Conservation (phyloP, 2,113 vertebrate species). For the Notechis scutatus region DNA sequence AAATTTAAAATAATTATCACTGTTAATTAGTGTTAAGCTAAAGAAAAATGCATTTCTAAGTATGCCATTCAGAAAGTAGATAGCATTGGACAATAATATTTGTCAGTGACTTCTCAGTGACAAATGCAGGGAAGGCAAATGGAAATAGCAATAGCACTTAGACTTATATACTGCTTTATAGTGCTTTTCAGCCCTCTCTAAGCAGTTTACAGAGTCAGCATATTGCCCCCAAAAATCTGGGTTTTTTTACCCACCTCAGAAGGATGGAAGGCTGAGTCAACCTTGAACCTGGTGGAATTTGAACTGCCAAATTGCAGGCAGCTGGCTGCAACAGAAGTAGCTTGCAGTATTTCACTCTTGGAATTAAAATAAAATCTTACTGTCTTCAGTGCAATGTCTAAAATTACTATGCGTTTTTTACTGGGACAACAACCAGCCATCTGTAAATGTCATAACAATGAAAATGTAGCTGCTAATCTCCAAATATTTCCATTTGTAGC, state of each 20-base stretch:
- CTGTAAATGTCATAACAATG: background rate
- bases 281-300: too few species aligned
- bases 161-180: too few species aligned
- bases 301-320: too few species aligned
- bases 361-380: background rate
- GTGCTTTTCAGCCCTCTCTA: too few species aligned
- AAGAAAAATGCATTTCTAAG: background rate
- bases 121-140: constrained; percentile 3
- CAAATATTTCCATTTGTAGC: background rate
- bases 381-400: background rate
- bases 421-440: background rate
- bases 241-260: too few species aligned
- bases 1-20: background rate
- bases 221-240: too few species aligned
- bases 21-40: background rate
- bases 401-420: background rate
- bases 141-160: background rate
- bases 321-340: too few species aligned
- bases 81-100: background rate
- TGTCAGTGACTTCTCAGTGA: constrained; percentile 8
- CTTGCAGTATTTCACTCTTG: background rate
- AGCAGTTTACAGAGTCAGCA: too few species aligned
- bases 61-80: background rate
- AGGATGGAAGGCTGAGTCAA: too few species aligned
- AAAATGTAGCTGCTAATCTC: background rate